Conservation (phyloP, 2,888 invertebrate genomes). For the Temnothorax unifasciatus region DNA sequence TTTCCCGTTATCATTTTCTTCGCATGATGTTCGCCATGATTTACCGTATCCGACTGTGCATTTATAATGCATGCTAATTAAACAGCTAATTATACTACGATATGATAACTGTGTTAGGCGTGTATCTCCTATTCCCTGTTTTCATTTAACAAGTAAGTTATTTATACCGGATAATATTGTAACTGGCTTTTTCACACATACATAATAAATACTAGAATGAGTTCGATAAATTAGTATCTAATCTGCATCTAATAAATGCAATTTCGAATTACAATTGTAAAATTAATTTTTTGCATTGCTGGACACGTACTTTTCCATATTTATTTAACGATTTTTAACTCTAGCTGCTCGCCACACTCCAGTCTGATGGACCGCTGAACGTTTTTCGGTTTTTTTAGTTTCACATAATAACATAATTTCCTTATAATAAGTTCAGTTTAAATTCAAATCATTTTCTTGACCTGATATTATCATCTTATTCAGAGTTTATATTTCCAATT, state of each 20-base stretch:
- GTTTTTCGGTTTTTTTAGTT: no score
- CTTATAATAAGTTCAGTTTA: no score
- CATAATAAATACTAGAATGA: background rate
- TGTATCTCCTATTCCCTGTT: background rate
- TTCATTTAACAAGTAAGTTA: background rate
- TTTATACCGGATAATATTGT: background rate
- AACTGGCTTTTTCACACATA: background rate
- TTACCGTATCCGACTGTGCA: background rate
- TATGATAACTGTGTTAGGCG: background rate
- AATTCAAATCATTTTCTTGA: no score
- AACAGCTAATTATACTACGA: constrained; percentile 8
- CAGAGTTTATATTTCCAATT: no score
- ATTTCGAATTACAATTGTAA: background rate
- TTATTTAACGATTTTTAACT: background rate
- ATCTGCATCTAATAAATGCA: background rate
- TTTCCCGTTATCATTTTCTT: constrained; percentile 8
- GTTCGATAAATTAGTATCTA: background rate
- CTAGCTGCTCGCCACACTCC: no score
- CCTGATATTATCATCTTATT: no score
- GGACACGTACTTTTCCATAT: background rate
- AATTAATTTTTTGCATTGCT: background rate
- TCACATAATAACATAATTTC: no score
- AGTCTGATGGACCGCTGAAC: no score
- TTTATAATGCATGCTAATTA: constrained; percentile 7
- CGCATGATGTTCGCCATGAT: background rate